Evolutionary conservation across 2,797 vertebrate genomes (phyloP), one percentile per base, ranked within the genome.

Genomic region (Acanthis flammea): DNA sequence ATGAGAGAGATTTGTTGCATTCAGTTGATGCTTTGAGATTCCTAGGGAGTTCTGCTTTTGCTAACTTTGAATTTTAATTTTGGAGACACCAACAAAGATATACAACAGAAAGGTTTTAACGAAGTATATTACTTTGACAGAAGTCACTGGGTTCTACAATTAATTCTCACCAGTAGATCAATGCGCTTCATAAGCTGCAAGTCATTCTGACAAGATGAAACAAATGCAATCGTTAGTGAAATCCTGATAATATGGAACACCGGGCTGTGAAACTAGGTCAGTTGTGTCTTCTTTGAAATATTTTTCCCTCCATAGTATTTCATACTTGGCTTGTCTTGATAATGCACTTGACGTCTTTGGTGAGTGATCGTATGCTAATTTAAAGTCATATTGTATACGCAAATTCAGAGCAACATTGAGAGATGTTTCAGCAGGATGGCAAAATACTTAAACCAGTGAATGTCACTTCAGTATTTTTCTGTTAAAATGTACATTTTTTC

Each of bases 101-200:
- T 54, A 70, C 51, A 79, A 80, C n/a, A 68, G 48, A 91, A 97
- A 96, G 96, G 85, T 95, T 97, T 97, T 87, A 90, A 66, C 73
- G 68, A 96, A 93, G 61, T 80, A 55, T 86, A 92, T 97, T 97
- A 86, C 86, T 97, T 95, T 97, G 97, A 97, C 92, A 93, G 96
- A 97, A 97, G 96, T 95, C 95, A 81, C 91, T 68, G 79, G 88
- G 78, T 96, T 96, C 85, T 68, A 73, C 85, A 94, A 88, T 96
- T 97, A 97, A 96, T 96, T 97, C 95, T 96, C 90, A 84, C 93
- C 94, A 95, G 92, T 81, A 96, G 96, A 97, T 97, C 97, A 97
- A 91, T 93, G 86, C 33, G 87, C 66, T 97, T 94, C 76, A 87
- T 95, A 96, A 97, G 91, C 88, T 90, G 91, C 88, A 88, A 95